Evolutionary conservation across 2,797 vertebrate species (phyloP), one percentile per base, ranked within the genome.

Genomic region (Chelonia mydas): DNA sequence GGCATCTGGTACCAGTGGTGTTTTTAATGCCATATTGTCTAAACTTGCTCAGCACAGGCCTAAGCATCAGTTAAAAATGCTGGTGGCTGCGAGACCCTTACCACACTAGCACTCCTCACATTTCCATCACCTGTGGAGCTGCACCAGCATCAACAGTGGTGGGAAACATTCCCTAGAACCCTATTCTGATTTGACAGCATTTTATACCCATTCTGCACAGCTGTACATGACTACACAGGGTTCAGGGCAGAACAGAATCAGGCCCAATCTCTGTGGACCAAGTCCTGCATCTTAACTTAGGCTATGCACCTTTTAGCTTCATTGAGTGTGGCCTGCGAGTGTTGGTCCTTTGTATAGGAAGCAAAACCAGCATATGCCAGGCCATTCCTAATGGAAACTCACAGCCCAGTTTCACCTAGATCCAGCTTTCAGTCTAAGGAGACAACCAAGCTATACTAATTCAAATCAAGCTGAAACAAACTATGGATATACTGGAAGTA

Each of bases 381-480:
- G 95, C 74, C 93, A 93, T 78, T 87, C 65, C 72, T 77, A 4
- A 0, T 47, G 92, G 92, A 76, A 83, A 92, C 55, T 83, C 90
- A 11, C 94, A 81, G 94, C 10, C 0, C 65, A 68, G 72, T 3
- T 68, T 37, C 19, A 68, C 5, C n/a, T 68, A 68, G 65, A 68
- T 68, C n/a, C 65, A 68, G 17, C n/a, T 37, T 37, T 37, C 65
- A 68, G n/a, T 37, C 65, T 68, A 37, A 68, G n/a, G 17, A 37
- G 16, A 21, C n/a, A 37, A n/a, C 17, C 33, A 65, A n/a, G 45
- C 92, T 84, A 1, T 8, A 85, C 87, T 31, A 91, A 76, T 33
- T 47, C 72, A 45, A 45, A 45, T 95, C 94, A 55, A 27, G 72
- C 33, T 76, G 72, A 79, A 94, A 93, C 83, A 94, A 93, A 95